Conservation (phyloP, 1,140 invertebrate species). For the Tetragonula clypearis region DNA sequence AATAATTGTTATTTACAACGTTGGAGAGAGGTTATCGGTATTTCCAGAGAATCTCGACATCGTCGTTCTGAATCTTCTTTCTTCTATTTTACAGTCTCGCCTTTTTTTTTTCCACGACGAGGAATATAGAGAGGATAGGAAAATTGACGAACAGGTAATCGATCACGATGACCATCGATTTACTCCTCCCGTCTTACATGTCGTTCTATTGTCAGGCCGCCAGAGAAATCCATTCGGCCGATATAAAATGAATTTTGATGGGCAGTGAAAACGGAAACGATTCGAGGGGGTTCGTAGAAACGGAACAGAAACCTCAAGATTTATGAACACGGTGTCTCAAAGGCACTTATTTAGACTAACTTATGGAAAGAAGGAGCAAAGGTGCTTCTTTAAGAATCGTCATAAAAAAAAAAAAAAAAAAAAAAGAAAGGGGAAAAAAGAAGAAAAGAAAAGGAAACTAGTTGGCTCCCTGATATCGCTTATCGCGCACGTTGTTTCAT, state of each 20-base stretch:
- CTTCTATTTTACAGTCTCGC: too few species aligned
- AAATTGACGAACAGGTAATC: constrained; percentile 35
- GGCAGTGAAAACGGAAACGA: constrained; percentile 33
- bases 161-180: constrained; percentile 22
- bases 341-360: background rate
- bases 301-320: background rate
- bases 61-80: background rate
- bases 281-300: background rate
- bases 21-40: too few species aligned
- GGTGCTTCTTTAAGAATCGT: background rate
- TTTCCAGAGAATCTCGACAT: background rate
- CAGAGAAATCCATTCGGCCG: background rate
- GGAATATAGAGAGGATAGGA: constrained; percentile 6
- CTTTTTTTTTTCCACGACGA: too few species aligned
- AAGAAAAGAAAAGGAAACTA: background rate
- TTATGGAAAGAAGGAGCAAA: background rate
- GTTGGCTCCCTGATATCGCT: too few species aligned
- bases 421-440: too few species aligned
- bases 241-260: constrained; percentile 38
- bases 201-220: constrained; percentile 23
- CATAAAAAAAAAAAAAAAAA: background rate
- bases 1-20: too few species aligned
- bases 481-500: background rate
- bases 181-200: background rate
- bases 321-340: background rate